These are phyloP conservation scores for Crambe crambe DNA, from an alignment of 37 sponge, comb jelly and placozoan genomes.

Conservation along the genomic window DNA sequence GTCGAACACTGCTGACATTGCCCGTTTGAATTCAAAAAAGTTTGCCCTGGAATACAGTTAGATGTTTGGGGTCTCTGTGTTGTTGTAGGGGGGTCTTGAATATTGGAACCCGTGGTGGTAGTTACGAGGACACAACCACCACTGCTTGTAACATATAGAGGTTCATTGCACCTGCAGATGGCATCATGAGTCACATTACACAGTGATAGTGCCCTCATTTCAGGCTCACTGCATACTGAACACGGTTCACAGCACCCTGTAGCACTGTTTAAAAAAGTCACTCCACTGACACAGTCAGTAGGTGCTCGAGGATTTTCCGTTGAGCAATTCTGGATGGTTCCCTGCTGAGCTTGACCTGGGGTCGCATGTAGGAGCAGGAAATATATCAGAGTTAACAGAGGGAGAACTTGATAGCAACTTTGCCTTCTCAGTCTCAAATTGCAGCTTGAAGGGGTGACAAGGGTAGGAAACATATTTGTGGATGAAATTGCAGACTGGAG, in stretches of 20 bases:
- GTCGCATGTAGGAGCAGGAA: neutral
- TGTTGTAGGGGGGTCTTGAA: too few relatives aligned
- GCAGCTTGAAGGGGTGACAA: too few relatives aligned
- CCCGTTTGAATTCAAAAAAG: too few relatives aligned
- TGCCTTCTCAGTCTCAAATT: too few relatives aligned
- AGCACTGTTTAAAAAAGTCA: neutral
- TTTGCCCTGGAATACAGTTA: too few relatives aligned
- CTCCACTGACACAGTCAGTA: neutral
- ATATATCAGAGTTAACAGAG: neutral
- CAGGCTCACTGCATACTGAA: neutral
- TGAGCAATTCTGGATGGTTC: neutral
- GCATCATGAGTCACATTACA: constrained; percentile 4
- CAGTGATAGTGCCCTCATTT: neutral
- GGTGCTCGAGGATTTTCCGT: neutral
- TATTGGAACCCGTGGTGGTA: neutral
- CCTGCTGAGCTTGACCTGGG: neutral
- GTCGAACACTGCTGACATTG: too few relatives aligned
- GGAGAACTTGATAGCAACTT: too few relatives aligned
- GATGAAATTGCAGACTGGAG: too few relatives aligned
- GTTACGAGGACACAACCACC: constrained; percentile 13
- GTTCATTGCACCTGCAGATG: neutral
- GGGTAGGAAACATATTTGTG: too few relatives aligned
- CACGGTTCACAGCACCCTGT: neutral
- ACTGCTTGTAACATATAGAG: neutral
- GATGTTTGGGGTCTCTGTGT: too few relatives aligned